Conservation (phyloP, 2,888 invertebrate genomes). For the Leptinotarsa peninsularis region DNA sequence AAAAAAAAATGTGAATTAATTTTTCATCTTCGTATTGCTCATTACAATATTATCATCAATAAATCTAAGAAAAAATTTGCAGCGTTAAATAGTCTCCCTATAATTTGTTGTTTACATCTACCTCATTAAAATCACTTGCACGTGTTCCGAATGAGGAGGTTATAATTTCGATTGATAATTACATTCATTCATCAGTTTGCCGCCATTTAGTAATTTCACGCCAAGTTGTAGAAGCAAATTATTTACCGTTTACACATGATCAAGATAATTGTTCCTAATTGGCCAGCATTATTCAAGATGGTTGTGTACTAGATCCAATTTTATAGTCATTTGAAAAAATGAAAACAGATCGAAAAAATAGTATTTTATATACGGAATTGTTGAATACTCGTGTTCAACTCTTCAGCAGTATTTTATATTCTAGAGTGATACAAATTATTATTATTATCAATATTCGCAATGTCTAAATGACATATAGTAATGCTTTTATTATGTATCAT, state of each 20-base stretch:
- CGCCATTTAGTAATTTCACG: constrained; percentile 10
- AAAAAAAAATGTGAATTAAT: not conserved
- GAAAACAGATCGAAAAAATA: too few species aligned
- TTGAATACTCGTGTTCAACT: too few species aligned
- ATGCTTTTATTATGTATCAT: too few species aligned
- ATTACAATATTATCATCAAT: constrained; percentile 5
- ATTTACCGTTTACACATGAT: constrained; percentile 7
- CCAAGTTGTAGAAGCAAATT: constrained; percentile 4
- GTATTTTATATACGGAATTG: too few species aligned
- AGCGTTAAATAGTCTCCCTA: constrained; percentile 10
- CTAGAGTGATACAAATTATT: too few species aligned
- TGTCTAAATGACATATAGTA: too few species aligned
- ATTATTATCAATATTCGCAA: too few species aligned
- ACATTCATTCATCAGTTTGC: constrained; percentile 17
- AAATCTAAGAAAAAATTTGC: not conserved
- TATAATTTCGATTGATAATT: constrained; percentile 16
- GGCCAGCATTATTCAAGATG: constrained; percentile 4
- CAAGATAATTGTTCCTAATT: constrained; percentile 7
- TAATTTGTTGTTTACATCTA: constrained; percentile 15
- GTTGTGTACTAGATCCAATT: not conserved
- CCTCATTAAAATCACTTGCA: constrained; percentile 18
- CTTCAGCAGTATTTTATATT: too few species aligned
- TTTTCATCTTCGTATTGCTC: not conserved
- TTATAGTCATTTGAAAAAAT: too few species aligned
- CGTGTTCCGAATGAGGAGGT: constrained; percentile 5